Percentiles rank a stretch among this genome's conserved stretches.
Conservation (phyloP, 2,113 vertebrate species). For the Oreotragus oreotragus region DNA sequence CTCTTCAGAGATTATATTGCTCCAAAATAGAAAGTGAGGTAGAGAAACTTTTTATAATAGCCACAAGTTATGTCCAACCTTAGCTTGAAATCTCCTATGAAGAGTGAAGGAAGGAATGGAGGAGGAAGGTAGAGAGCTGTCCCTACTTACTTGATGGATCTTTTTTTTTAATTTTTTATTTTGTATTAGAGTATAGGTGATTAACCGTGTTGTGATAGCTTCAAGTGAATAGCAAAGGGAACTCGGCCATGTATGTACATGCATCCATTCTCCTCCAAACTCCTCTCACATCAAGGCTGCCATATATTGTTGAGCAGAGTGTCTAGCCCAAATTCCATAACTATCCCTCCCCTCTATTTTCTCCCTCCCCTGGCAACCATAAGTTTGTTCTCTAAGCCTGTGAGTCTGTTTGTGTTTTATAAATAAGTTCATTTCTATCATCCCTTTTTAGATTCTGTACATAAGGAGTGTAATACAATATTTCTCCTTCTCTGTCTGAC, state of each 20-base stretch:
- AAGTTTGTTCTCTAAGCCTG: not conserved
- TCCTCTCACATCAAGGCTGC: not conserved
- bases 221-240: not conserved
- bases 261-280: not conserved
- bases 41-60: not conserved
- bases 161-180: not conserved
- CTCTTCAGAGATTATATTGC: not conserved
- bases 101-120: not conserved
- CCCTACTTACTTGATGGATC: not conserved
- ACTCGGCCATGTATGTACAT: not conserved
- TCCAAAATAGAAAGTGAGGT: not conserved
- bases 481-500: not conserved
- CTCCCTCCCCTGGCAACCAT: not conserved
- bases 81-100: not conserved
- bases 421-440: not conserved
- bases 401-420: not conserved
- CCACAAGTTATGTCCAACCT: not conserved
- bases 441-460: not conserved
- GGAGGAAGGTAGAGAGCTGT: not conserved
- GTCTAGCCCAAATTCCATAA: not conserved
- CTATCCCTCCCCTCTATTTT: not conserved
- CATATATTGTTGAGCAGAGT: not conserved
- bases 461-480: not conserved
- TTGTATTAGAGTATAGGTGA: not conserved
- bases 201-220: not conserved